Conservation (phyloP, 2,888 invertebrate species). For the Acrobasis suavella region DNA sequence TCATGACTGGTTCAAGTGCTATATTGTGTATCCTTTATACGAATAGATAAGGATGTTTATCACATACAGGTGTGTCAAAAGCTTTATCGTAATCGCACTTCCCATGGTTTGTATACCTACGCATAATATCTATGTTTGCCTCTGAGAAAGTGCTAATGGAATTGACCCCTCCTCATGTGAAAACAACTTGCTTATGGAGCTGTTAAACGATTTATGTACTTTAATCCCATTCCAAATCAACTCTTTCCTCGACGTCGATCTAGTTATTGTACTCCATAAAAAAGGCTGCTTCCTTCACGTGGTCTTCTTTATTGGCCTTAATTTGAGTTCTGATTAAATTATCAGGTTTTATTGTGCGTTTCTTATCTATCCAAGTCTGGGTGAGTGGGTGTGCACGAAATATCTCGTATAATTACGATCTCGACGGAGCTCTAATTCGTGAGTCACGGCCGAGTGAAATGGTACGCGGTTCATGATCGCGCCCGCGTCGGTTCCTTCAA, state of each 20-base stretch:
- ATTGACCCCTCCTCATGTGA: background rate
- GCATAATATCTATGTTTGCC: background rate
- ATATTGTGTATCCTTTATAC: constrained; percentile 5
- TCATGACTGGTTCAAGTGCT: constrained; percentile 5
- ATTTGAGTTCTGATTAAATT: constrained; percentile 64
- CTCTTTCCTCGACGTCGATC: background rate
- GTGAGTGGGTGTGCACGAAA: constrained; percentile 71
- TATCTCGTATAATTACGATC: constrained; percentile 74
- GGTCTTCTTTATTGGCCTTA: constrained; percentile 52
- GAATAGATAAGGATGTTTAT: constrained; percentile 21
- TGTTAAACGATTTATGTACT: constrained; percentile 1
- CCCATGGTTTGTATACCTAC: constrained; percentile 1
- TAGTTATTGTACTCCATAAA: background rate
- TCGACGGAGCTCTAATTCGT: constrained; percentile 77
- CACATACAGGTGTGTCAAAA: constrained; percentile 8
- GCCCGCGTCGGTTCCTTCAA: constrained; percentile 66
- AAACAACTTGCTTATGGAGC: background rate
- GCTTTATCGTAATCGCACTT: constrained; percentile 15
- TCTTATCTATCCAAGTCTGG: constrained; percentile 49
- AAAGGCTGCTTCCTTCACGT: constrained; percentile 10
- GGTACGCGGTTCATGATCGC: constrained; percentile 67
- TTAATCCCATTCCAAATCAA: background rate
- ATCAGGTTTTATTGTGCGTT: constrained; percentile 57
- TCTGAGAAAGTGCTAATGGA: background rate
- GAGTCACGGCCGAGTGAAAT: constrained; percentile 78